phyloP scores from a whole-genome alignment of 37 sponge, comb jelly and placozoan species.

The Ephydatia muelleri region DNA sequence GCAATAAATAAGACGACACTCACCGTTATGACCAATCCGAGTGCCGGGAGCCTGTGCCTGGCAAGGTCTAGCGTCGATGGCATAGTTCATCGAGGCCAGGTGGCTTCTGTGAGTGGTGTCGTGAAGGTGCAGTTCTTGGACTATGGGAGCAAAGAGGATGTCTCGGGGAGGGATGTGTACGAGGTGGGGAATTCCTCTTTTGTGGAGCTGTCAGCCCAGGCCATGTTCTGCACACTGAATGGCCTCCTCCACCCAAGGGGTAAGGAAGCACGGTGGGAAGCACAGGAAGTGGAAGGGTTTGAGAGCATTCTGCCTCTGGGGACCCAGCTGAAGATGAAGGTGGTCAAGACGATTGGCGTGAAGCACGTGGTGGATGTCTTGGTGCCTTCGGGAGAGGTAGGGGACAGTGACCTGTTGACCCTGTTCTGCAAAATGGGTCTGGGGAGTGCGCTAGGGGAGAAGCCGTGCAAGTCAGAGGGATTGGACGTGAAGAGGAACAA shows the following conservation, averaged over 20 bases:
- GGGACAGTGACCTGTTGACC: slow-evolving; percentile 9
- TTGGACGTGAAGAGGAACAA: not conserved
- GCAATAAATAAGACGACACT: not conserved
- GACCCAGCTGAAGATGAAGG: slow-evolving; percentile 2
- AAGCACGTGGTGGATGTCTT: slow-evolving; percentile 18
- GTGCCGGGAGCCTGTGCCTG: slow-evolving; percentile 40
- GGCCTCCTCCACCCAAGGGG: slow-evolving; percentile 21
- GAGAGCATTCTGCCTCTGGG: not conserved
- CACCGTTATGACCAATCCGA: not conserved
- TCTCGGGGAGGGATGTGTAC: not conserved
- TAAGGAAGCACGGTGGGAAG: slow-evolving; percentile 6
- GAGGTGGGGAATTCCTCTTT: slow-evolving; percentile 1
- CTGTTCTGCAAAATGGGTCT: slow-evolving; percentile 8
- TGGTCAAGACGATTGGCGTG: slow-evolving; percentile 9
- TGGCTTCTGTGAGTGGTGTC: not conserved
- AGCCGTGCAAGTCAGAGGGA: not conserved
- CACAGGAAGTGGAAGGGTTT: slow-evolving; percentile 9
- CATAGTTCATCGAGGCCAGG: slow-evolving; percentile 33
- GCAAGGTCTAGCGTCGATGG: slow-evolving; percentile 41
- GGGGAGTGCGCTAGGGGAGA: not conserved
- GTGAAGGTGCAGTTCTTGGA: slow-evolving; percentile 39
- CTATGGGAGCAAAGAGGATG: slow-evolving; percentile 46
- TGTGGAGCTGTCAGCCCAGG: slow-evolving; percentile 28
- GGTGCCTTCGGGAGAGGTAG: not conserved
- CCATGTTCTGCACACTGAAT: slow-evolving; percentile 47